phyloP scores from a whole-genome alignment of 2,888 invertebrate species.

The Rhagonycha fulva region DNA sequence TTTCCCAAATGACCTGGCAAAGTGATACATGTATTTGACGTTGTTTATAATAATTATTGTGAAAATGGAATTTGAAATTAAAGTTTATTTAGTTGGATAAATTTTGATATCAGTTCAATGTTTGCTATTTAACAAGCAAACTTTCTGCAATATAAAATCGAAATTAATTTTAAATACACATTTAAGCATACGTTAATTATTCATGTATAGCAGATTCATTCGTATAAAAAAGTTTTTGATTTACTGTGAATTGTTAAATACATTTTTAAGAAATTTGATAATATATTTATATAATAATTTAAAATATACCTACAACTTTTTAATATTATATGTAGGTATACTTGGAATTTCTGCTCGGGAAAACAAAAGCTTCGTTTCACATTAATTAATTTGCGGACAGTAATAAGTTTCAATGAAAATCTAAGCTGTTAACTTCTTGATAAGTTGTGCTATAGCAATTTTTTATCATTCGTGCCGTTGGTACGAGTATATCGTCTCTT shows the following conservation, averaged over 20 bases:
- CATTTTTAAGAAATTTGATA: no score
- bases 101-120: not conserved
- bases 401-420: not conserved
- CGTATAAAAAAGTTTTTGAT: no score
- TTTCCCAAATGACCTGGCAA: not conserved
- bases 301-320: no score
- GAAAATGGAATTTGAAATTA: not conserved
- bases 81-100: not conserved
- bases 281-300: no score
- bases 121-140: not conserved
- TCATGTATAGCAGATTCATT: no score
- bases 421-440: not conserved
- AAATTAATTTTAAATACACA: not conserved
- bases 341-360: not conserved
- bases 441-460: not conserved
- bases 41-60: not conserved
- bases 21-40: not conserved
- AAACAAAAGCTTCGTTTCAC: not conserved
- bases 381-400: not conserved
- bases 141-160: not conserved
- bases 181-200: no score
- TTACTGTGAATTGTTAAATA: no score
- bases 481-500: not conserved
- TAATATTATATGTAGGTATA: not conserved
- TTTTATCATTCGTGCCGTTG: not conserved